Evolutionary conservation across 2,888 invertebrate species (phyloP).

Genomic region (Mythimna impura): DNA sequence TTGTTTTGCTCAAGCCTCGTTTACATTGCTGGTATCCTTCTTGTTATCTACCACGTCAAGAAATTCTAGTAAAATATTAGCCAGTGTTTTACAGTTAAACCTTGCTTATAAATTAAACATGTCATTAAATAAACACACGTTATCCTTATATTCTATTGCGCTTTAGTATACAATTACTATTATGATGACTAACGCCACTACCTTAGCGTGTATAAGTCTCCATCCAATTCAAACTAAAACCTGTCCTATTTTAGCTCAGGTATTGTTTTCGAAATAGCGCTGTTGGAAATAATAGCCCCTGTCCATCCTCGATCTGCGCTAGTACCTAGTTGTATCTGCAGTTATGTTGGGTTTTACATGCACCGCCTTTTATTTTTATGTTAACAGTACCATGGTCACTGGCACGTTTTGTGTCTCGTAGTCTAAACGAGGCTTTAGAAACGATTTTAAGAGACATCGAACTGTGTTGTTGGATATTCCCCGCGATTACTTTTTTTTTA

Average conservation of each 20-base stretch:
- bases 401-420: neutral
- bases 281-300: constrained; percentile 50
- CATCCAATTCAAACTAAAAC: constrained; percentile 33
- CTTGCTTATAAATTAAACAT: constrained; percentile 1
- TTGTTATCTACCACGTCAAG: neutral
- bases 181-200: constrained; percentile 29
- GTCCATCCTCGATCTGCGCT: constrained; percentile 28
- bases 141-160: constrained; percentile 24
- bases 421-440: constrained; percentile 39
- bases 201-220: constrained; percentile 12
- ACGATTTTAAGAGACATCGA: constrained; percentile 35
- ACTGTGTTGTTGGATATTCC: constrained; percentile 13
- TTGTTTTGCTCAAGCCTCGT: neutral
- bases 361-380: constrained; percentile 15
- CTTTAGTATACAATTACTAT: constrained; percentile 23
- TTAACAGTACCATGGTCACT: neutral
- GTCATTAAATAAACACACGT: constrained; percentile 5
- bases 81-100: neutral
- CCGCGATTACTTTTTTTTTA: constrained; percentile 11
- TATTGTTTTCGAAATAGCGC: constrained; percentile 45
- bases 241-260: constrained; percentile 39
- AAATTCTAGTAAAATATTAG: neutral
- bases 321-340: constrained; percentile 19
- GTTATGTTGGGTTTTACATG: constrained; percentile 13
- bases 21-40: neutral